Conservation (phyloP, 2,888 invertebrate genomes). For the Hypercompe scribonia region DNA sequence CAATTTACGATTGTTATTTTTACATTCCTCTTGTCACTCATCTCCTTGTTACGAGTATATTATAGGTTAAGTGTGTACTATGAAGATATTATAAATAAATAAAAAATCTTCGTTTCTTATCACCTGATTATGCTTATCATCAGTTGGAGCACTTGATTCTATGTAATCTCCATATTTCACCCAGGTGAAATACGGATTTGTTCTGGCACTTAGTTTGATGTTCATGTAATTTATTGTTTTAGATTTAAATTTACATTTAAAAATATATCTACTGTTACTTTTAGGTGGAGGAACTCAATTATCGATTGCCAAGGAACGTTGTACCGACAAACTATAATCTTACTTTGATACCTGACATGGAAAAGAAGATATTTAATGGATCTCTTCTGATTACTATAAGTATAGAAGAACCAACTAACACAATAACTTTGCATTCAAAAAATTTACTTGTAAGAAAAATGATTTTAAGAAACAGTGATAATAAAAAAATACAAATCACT, state of each 20-base stretch:
- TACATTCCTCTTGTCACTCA: no score
- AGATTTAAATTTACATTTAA: neutral
- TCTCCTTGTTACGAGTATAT: no score
- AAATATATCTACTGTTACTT: conserved; percentile 37
- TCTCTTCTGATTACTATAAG: conserved; percentile 80
- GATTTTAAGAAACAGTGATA: conserved; percentile 43
- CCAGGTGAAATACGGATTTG: no score
- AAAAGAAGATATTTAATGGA: conserved; percentile 86
- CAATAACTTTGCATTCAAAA: conserved; percentile 88
- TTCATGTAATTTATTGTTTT: neutral
- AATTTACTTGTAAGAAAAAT: conserved; percentile 80
- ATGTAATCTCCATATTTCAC: no score
- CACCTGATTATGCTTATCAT: no score
- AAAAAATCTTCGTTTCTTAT: no score
- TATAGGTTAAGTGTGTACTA: no score
- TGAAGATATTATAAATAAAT: no score
- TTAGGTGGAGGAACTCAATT: conserved; percentile 55
- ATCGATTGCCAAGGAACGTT: conserved; percentile 85
- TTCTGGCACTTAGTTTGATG: no score
- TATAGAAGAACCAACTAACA: conserved; percentile 73
- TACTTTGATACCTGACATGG: conserved; percentile 88
- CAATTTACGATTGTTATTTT: no score
- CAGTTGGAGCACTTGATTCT: no score
- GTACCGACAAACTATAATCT: conserved; percentile 90
- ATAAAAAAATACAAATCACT: conserved; percentile 35